phyloP scores from a whole-genome alignment of 1,140 invertebrate genomes.

The Hylyphantes graminicola region DNA sequence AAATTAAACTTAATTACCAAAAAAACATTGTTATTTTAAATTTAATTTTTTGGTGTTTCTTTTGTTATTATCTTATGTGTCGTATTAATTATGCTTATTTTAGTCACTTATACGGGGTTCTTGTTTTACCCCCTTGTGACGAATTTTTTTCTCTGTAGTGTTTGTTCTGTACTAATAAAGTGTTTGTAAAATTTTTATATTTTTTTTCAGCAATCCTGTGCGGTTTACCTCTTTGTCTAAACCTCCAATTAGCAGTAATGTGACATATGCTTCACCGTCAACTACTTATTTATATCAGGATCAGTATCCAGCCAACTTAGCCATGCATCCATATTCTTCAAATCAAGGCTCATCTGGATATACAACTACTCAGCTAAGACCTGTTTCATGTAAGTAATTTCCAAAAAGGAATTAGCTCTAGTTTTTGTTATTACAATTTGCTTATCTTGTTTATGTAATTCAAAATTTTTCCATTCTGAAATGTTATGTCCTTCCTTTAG shows the following conservation, averaged over 20 bases:
- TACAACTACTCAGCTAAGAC: conserved; percentile 40
- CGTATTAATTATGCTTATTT: too few relatives aligned
- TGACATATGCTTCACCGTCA: conserved; percentile 35
- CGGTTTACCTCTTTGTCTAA: conserved; percentile 50
- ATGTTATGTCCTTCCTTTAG: neutral
- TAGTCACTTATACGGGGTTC: too few relatives aligned
- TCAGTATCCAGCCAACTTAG: conserved; percentile 37
- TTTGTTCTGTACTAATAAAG: too few relatives aligned
- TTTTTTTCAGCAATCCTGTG: conserved; percentile 32
- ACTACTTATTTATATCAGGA: conserved; percentile 54
- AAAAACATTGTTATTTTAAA: too few relatives aligned
- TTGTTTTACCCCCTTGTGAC: too few relatives aligned
- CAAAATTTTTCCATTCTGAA: neutral
- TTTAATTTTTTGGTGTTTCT: too few relatives aligned
- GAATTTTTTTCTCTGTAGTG: too few relatives aligned
- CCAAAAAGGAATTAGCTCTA: neutral
- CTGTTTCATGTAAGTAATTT: conserved; percentile 40
- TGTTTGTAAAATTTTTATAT: too few relatives aligned
- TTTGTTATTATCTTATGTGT: too few relatives aligned
- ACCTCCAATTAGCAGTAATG: conserved; percentile 8
- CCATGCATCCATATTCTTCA: conserved; percentile 49
- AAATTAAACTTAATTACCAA: too few relatives aligned
- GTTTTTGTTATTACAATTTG: neutral
- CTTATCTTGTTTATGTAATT: neutral
- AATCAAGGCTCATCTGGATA: conserved; percentile 12